These are phyloP conservation scores for Halcyon chelicuti DNA, from an alignment of 2,797 vertebrate species.

Conservation along the genomic window DNA sequence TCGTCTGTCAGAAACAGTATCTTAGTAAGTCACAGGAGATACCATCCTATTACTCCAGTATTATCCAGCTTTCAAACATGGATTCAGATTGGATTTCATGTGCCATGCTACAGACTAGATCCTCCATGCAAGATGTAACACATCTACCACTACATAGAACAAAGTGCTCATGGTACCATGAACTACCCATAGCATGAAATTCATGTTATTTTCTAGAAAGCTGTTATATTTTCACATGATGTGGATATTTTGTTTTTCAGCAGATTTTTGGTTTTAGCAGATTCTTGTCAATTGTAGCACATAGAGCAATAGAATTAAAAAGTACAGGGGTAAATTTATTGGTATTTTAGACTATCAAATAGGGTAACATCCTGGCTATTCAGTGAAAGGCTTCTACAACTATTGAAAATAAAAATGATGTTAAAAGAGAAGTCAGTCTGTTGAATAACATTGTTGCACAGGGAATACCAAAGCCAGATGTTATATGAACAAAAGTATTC, in stretches of 20 bases:
- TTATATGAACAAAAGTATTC: background rate
- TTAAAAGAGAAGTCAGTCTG: background rate
- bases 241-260: background rate
- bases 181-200: background rate
- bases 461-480: background rate
- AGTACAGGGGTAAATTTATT: background rate
- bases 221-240: background rate
- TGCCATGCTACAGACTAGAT: accelerated
- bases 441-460: background rate
- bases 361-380: background rate
- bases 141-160: accelerated
- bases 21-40: background rate
- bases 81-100: background rate
- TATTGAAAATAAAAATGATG: background rate
- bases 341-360: background rate
- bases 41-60: background rate
- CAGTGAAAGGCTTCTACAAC: background rate
- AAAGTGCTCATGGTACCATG: accelerated
- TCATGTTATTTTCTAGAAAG: background rate
- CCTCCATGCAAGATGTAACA: background rate
- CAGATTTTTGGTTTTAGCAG: background rate
- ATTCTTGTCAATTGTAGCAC: background rate
- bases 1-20: background rate
- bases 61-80: background rate
- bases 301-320: background rate